Base-by-base conservation (phyloP, 1,140 invertebrate genomes). In the Lanistes nyassanus region DNA sequence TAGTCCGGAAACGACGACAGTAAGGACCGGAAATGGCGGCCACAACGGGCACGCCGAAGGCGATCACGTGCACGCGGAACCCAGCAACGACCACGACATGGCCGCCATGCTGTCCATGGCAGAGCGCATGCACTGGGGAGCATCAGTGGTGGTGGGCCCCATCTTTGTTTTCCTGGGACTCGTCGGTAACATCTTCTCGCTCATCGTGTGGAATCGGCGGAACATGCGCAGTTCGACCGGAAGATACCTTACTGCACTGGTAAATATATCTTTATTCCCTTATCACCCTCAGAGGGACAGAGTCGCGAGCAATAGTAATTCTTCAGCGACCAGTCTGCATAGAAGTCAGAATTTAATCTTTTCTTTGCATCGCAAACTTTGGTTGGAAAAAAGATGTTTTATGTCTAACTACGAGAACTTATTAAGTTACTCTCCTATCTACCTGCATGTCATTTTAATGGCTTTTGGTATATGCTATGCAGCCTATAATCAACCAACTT, bases 131-230 rank as follows among this genome's bases (percentile, higher is more conserved):
- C 82, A 85, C 72, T 85, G 71, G 68, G 73, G 68, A 11, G 79
- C 79, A 29, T 83, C 81, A 26, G 74, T 78, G 21, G 76, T 85
- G 2, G 71, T 84, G 21, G 82, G 81, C 26, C 81, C 78, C 3
- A 79, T 85, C 29, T 79, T 85, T 39, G 80, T 82, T 31, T 55
- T 81, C 23, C 55, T 85, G 31, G 84, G 84, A 0, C 51, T 85
- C 11, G 37, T 81, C 7, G 84, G 84, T 36, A 85, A 85, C 65
- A 68, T 79, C 34, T 60, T 85, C 11, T 81, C 84, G 19, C 75
- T 84, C 47, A 66, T 80, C 56, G 74, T 81, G 23, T 85, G 83
- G 84, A 60, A 42, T 51, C 70, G 81, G 23, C 79, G 76, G 23
- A 64, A 73, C 39, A 81, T 84, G 78, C 68, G 60, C 6, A 80